Percentiles rank a stretch among this genome's conserved stretches.
Conservation (phyloP, 1,140 invertebrate genomes). For the Polyergus mexicanus region DNA sequence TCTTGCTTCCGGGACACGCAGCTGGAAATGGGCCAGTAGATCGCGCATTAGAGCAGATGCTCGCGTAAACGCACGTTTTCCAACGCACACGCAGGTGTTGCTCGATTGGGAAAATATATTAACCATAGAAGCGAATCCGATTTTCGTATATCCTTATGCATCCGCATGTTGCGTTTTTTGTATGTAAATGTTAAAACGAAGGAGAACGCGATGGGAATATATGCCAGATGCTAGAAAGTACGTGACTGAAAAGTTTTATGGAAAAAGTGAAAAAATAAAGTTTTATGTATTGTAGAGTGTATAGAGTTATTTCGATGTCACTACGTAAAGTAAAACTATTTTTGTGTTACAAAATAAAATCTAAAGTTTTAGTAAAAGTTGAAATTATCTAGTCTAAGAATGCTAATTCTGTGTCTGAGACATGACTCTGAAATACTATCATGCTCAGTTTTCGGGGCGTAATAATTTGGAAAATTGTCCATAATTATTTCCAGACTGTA, state of each 20-base stretch:
- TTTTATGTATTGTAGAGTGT: neutral
- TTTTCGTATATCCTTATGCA: neutral
- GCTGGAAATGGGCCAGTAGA: constrained; percentile 70
- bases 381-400: neutral
- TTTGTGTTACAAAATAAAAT: neutral
- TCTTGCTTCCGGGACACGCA: constrained; percentile 20
- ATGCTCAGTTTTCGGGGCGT: constrained; percentile 16
- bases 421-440: constrained; percentile 38
- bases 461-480: neutral
- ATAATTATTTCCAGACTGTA: constrained; percentile 1
- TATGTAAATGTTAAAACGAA: neutral
- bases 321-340: neutral
- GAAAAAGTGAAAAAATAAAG: neutral
- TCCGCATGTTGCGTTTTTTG: neutral
- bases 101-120: constrained; percentile 21
- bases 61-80: constrained; percentile 54
- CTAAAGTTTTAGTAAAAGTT: neutral
- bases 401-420: neutral
- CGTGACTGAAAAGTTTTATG: neutral
- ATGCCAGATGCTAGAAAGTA: no score
- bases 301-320: no score
- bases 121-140: constrained; percentile 34
- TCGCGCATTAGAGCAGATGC: constrained; percentile 60
- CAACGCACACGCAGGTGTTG: constrained; percentile 65
- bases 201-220: neutral